Evolutionary conservation across 2,113 vertebrate genomes (phyloP), one percentile per base, ranked within the genome.

Genomic region (Hassar affinis): DNA sequence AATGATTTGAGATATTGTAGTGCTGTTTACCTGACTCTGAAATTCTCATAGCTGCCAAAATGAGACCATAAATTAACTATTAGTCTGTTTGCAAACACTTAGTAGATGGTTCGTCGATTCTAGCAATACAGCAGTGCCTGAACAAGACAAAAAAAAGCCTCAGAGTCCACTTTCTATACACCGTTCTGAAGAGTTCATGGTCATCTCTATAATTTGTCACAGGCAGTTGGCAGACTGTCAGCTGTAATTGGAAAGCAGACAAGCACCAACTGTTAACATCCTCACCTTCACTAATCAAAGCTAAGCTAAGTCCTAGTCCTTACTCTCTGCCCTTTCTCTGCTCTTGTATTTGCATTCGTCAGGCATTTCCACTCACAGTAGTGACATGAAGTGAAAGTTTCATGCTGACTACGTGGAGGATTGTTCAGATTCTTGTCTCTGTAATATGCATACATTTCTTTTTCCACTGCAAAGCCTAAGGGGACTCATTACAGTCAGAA

Each of bases 401-500:
- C 51, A 69, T 51, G 38, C n/a, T 66, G 79, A 84, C 61, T 84
- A 66, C 47, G 30, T 75, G 51, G 51, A 82, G 27, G 42, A 86
- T 86, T 77, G 80, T 88, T 89, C 87, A 86, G 82, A 90, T 84
- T 78, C 84, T 84, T 68, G 82, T 90, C 84, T 85, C 30, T 9
- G 76, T 81, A 81, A 91, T 87, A 78, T 81, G 79, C 54, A 81
- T 61, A 51, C 66, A 38, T 85, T 80, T 52, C 59, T 56, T 88
- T 89, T 86, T 83, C 85, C 86, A 83, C 59, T 81, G 49, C 42
- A 33, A 80, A 35, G 33, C 80, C 49, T 72, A 30, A 35, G 79
- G 69, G 47, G 74, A 59, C 68, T 85, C 84, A 62, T 79, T 11
- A 6, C 56, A 61, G 54, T 76, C 59, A 45, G 38, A 85, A 83